A percentile compares a stretch with the other conserved stretches of the same genome.
phyloP scores from a whole-genome alignment of 2,113 vertebrate genomes.

The Esox niger region DNA sequence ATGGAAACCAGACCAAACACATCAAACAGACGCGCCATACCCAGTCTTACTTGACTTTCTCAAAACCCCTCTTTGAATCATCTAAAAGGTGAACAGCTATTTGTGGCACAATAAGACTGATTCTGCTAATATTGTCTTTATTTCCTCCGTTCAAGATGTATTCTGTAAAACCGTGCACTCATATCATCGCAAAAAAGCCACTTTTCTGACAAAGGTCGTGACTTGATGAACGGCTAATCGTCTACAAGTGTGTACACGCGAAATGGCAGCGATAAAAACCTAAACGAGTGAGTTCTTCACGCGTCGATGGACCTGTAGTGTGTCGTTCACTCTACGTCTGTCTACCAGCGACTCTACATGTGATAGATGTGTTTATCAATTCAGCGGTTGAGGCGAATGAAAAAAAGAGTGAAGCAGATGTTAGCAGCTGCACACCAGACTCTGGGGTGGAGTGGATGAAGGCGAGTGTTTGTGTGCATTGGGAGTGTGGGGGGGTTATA shows the following conservation, averaged over 20 bases:
- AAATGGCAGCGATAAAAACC: slow-evolving; percentile 14
- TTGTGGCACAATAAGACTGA: neutral
- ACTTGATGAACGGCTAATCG: neutral
- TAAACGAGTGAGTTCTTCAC: too few species aligned
- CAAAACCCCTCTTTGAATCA: too few species aligned
- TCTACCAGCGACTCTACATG: slow-evolving; percentile 56
- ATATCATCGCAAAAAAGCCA: neutral
- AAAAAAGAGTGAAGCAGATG: slow-evolving; percentile 65
- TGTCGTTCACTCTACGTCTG: slow-evolving; percentile 39
- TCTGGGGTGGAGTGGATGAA: slow-evolving; percentile 73
- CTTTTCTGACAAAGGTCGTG: neutral
- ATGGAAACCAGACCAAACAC: neutral
- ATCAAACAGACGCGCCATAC: neutral
- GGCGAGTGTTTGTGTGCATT: slow-evolving; percentile 61
- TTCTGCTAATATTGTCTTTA: neutral
- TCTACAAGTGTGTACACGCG: neutral
- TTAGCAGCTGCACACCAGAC: slow-evolving; percentile 79
- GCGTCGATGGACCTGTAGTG: slow-evolving; percentile 46
- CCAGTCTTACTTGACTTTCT: neutral
- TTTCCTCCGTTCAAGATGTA: neutral
- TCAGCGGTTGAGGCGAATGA: slow-evolving; percentile 60
- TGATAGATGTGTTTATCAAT: slow-evolving; percentile 74
- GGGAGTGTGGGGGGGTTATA: slow-evolving; percentile 65
- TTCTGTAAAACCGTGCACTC: neutral
- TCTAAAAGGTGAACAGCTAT: too few species aligned